These are phyloP conservation scores for Butastur rufipennis DNA, from an alignment of 2,113 vertebrate genomes.

Conservation along the genomic window DNA sequence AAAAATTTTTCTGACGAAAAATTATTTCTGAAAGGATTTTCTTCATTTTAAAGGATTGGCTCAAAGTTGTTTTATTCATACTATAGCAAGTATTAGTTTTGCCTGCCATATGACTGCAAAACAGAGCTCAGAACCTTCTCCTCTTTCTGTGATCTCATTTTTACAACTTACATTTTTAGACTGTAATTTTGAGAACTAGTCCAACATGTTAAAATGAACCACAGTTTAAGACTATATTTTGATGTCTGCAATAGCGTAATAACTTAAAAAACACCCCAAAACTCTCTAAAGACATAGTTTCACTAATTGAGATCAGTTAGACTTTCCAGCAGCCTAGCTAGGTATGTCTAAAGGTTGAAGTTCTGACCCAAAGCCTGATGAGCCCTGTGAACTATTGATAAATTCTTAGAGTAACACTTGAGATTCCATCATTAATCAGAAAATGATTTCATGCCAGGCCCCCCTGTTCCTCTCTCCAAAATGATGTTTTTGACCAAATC, in stretches of 20 bases:
- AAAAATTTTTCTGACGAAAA: background rate
- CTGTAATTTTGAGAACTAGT: background rate
- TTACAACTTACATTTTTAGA: background rate
- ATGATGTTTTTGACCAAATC: background rate
- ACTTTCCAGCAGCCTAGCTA: background rate
- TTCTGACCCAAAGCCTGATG: background rate
- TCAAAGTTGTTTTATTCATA: background rate
- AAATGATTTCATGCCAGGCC: background rate
- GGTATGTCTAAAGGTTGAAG: background rate
- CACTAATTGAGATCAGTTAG: background rate
- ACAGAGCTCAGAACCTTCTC: background rate
- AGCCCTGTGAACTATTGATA: background rate
- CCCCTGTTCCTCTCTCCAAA: background rate
- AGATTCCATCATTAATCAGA: background rate
- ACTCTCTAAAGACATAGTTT: background rate
- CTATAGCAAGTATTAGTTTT: fast-evolving
- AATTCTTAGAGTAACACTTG: background rate
- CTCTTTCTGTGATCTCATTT: background rate
- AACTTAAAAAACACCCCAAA: background rate
- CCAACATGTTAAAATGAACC: background rate
- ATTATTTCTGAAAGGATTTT: background rate
- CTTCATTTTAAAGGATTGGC: background rate
- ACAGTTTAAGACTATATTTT: background rate
- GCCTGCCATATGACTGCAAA: background rate
- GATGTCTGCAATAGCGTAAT: background rate